These are phyloP conservation scores for Ditylenchus weischeri DNA, from an alignment of 2,888 invertebrate species.

Conservation along the genomic window DNA sequence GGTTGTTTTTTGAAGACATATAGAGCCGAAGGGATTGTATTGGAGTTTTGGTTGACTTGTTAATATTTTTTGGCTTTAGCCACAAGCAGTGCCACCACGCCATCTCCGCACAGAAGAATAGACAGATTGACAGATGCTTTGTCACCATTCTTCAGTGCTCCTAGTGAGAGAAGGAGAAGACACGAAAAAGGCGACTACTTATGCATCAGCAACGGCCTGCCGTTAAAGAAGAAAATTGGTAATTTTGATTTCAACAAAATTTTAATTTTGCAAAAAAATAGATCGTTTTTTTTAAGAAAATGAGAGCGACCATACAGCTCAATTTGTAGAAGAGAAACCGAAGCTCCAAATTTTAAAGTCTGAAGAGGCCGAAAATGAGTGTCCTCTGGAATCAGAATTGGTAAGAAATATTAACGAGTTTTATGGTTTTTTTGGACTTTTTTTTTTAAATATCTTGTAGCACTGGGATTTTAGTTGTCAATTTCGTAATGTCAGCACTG, in stretches of 20 bases:
- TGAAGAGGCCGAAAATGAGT: slow-evolving; percentile 2
- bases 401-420: no score
- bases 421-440: no score
- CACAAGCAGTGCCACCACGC: slow-evolving; percentile 23
- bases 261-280: slow-evolving; percentile 11
- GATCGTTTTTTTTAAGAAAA: not conserved
- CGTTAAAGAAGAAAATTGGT: slow-evolving; percentile 27
- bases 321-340: slow-evolving; percentile 6
- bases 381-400: not conserved
- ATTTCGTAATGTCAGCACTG: no score
- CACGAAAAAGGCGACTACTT: slow-evolving; percentile 39
- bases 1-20: no score
- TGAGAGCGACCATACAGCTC: slow-evolving; percentile 1
- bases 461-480: no score
- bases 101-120: slow-evolving; percentile 33
- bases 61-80: no score
- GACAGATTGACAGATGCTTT: slow-evolving; percentile 42
- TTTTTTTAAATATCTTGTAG: no score
- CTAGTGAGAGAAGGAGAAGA: slow-evolving; percentile 36
- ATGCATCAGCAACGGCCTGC: slow-evolving; percentile 28
- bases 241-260: not conserved
- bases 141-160: slow-evolving; percentile 43
- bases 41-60: no score
- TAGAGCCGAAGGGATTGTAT: no score
- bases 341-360: not conserved